phyloP scores from a whole-genome alignment of 1,140 invertebrate species.

The Megathymus violae region DNA sequence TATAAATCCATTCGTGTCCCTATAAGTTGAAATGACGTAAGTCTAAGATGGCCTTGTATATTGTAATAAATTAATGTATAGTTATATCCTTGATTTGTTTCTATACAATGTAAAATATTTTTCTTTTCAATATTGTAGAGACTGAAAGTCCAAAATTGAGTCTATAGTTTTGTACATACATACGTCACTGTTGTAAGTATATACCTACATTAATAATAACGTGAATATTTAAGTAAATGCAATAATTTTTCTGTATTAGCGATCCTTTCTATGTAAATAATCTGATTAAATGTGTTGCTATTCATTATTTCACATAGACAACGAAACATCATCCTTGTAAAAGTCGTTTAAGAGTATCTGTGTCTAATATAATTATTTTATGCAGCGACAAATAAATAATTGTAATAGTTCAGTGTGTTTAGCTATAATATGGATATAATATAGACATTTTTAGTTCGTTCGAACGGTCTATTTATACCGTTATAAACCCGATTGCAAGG shows the following conservation, averaged over 20 bases:
- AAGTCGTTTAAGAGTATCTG: slow-evolving; percentile 12
- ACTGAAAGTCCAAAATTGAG: slow-evolving; percentile 82
- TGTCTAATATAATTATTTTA: slow-evolving; percentile 25
- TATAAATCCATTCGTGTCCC: slow-evolving; percentile 37
- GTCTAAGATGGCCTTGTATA: slow-evolving; percentile 72
- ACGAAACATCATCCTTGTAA: slow-evolving; percentile 23
- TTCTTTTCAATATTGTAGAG: slow-evolving; percentile 73
- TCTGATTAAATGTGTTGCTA: slow-evolving; percentile 27
- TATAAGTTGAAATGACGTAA: slow-evolving; percentile 42
- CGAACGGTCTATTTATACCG: slow-evolving; percentile 10
- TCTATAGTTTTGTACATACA: slow-evolving; percentile 82
- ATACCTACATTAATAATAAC: slow-evolving; percentile 71
- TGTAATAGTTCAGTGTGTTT: slow-evolving; percentile 26
- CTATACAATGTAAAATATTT: slow-evolving; percentile 67
- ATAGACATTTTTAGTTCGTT: slow-evolving; percentile 16
- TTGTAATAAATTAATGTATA: slow-evolving; percentile 70
- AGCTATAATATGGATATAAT: slow-evolving; percentile 23
- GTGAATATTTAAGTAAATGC: slow-evolving; percentile 74
- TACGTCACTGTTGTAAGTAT: slow-evolving; percentile 78
- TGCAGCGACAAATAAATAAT: slow-evolving; percentile 13
- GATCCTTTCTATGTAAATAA: slow-evolving; percentile 68
- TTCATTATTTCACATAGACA: slow-evolving; percentile 16
- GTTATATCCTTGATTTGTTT: slow-evolving; percentile 62
- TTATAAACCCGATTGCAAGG: slow-evolving; percentile 19
- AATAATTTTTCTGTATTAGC: slow-evolving; percentile 80